phyloP scores from a whole-genome alignment of 2,888 invertebrate genomes.

The Chaitophorus viminalis region DNA sequence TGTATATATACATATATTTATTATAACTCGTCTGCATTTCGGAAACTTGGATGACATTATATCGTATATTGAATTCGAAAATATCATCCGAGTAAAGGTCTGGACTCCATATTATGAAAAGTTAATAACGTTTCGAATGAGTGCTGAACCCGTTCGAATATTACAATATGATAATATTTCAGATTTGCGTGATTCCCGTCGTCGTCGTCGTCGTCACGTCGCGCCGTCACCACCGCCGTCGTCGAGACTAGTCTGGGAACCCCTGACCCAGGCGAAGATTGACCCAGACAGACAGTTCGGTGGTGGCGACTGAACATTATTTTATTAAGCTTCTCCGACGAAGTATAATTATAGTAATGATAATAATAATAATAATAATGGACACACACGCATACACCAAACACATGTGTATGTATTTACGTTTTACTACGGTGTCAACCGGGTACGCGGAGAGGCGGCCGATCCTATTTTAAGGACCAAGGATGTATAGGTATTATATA shows the following conservation, averaged over 20 bases:
- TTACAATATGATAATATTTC: no score
- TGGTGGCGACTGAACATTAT: conserved; percentile 24
- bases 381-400: conserved; percentile 13
- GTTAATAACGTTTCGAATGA: no score
- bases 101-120: no score
- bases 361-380: conserved; percentile 40
- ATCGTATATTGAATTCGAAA: no score
- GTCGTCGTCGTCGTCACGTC: no score
- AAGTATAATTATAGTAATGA: conserved; percentile 1
- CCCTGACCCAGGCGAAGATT: conserved; percentile 46
- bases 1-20: no score
- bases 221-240: not conserved
- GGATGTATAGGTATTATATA: not conserved
- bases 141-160: no score
- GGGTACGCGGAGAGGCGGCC: not conserved
- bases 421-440: not conserved
- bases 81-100: no score
- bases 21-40: no score
- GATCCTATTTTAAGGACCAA: conserved; percentile 45
- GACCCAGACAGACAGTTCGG: conserved; percentile 51
- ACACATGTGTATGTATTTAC: not conserved
- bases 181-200: not conserved
- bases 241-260: conserved; percentile 19
- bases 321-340: conserved; percentile 35
- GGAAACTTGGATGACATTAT: no score